Percentiles rank a stretch among this genome's conserved stretches.
These are phyloP conservation scores for Rafetus swinhoei DNA, from an alignment of 2,113 vertebrate species.

Conservation along the genomic window DNA sequence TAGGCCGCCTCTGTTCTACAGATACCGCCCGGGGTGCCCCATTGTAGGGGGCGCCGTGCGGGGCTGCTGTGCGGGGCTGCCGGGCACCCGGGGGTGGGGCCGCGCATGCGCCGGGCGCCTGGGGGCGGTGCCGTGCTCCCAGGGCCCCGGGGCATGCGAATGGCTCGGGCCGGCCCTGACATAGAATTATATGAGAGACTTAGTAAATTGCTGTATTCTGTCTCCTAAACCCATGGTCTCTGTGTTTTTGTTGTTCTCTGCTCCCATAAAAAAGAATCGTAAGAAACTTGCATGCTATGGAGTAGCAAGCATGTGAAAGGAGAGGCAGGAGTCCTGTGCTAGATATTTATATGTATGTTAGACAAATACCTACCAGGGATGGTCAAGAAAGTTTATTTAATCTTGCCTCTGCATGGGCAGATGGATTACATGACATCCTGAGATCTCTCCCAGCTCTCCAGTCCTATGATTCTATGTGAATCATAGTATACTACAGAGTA, in stretches of 20 bases:
- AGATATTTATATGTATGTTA: neutral
- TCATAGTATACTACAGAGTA: no score
- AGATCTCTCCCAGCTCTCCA: neutral
- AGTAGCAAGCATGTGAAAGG: neutral
- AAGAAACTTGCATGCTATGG: neutral
- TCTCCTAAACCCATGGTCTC: neutral
- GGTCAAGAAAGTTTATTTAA: neutral
- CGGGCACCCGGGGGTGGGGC: no score
- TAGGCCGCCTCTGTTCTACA: no score
- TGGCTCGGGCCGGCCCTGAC: no score
- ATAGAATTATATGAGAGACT: neutral
- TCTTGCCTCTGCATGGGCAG: neutral
- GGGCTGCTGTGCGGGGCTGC: no score
- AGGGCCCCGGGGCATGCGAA: no score
- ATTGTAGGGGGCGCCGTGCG: no score
- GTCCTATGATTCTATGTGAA: neutral
- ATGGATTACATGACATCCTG: neutral
- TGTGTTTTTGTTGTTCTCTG: neutral
- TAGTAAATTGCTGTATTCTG: neutral
- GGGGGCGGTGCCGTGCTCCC: no score
- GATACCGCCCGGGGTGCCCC: no score
- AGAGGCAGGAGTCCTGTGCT: neutral
- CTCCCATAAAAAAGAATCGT: neutral
- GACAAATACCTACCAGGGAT: neutral
- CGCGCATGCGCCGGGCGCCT: no score